phyloP scores from a whole-genome alignment of 2,113 vertebrate genomes.

The Rousettus leschenaultii region DNA sequence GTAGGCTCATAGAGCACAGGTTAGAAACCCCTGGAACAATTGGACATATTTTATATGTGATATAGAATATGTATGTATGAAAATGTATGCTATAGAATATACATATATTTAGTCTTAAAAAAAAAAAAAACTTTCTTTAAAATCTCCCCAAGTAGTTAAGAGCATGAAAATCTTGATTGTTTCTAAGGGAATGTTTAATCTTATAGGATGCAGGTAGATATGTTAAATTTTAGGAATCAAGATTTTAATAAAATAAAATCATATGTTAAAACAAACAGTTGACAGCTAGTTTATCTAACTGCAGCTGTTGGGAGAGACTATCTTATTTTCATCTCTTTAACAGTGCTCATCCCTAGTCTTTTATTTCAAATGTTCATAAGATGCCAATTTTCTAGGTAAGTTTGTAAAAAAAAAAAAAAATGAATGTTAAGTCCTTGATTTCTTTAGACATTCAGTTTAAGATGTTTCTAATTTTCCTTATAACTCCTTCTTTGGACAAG shows the following conservation, averaged over 20 bases:
- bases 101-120: background rate
- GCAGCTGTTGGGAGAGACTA: background rate
- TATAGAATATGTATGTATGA: background rate
- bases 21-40: background rate
- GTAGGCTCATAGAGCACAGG: background rate
- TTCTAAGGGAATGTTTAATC: background rate
- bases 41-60: background rate
- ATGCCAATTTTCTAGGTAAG: background rate
- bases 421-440: background rate
- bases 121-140: background rate
- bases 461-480: background rate
- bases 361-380: background rate
- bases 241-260: slow-evolving; percentile 2
- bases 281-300: background rate
- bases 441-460: background rate
- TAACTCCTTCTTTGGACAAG: background rate
- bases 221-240: background rate
- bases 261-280: background rate
- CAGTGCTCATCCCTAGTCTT: background rate
- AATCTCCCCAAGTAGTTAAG: background rate
- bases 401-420: background rate
- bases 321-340: background rate
- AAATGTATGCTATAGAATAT: background rate
- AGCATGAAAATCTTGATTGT: background rate
- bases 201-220: background rate